These are phyloP conservation scores for Etheostoma perlongum DNA, from an alignment of 2,797 vertebrate species.

Conservation along the genomic window DNA sequence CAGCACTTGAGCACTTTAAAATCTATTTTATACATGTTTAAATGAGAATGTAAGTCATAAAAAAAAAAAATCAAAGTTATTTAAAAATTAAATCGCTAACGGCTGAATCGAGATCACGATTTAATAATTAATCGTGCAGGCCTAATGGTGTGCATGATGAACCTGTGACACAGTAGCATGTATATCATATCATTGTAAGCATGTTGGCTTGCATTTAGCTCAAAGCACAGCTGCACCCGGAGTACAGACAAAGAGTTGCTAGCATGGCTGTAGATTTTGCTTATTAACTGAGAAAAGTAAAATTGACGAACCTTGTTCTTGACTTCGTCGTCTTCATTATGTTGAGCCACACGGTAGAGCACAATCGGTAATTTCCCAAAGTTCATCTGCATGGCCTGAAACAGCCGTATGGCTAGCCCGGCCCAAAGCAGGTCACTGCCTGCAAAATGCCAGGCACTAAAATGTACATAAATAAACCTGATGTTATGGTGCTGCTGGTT, in stretches of 20 bases:
- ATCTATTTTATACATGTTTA: too few species aligned
- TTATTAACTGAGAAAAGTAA: neutral
- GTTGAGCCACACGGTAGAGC: slow-evolving; percentile 83
- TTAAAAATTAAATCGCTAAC: too few species aligned
- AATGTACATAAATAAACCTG: slow-evolving; percentile 90
- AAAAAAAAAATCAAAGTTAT: too few species aligned
- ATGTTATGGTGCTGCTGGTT: slow-evolving; percentile 83
- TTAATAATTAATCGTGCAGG: too few species aligned
- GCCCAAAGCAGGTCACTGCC: slow-evolving; percentile 96
- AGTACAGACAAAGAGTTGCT: neutral
- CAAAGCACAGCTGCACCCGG: neutral
- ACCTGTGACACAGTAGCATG: neutral
- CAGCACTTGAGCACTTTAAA: too few species aligned
- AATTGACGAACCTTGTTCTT: slow-evolving; percentile 65
- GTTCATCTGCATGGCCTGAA: slow-evolving; percentile 83
- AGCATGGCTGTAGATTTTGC: neutral
- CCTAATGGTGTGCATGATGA: neutral
- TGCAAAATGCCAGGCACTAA: slow-evolving; percentile 96
- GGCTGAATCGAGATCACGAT: too few species aligned
- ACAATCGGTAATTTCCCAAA: slow-evolving; percentile 89
- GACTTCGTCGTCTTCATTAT: slow-evolving; percentile 68
- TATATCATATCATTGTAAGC: neutral
- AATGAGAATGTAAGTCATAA: too few species aligned
- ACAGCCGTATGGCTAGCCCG: slow-evolving; percentile 90
- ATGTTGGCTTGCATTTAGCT: neutral